Percentiles rank a stretch among this genome's conserved stretches.
phyloP scores from a whole-genome alignment of 2,797 vertebrate genomes.

The Scarus forsteni region DNA sequence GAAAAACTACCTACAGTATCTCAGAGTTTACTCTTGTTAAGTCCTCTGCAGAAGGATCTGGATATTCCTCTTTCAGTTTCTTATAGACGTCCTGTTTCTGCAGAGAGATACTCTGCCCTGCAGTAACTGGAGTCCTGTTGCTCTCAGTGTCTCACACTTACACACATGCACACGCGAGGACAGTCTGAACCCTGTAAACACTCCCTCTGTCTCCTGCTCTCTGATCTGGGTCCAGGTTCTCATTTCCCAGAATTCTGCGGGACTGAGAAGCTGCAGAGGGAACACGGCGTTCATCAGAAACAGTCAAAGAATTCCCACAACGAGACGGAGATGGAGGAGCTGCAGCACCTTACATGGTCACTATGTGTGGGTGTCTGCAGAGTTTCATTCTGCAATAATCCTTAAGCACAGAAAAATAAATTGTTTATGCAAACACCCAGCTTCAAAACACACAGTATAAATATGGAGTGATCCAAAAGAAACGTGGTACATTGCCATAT shows the following conservation, averaged over 20 bases:
- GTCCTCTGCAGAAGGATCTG: background rate
- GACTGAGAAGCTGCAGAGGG: constrained; percentile 15
- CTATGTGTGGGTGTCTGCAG: constrained; percentile 10
- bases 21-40: background rate
- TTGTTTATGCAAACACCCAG: too few relatives aligned
- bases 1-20: background rate
- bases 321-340: background rate
- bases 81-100: background rate
- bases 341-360: constrained; percentile 30
- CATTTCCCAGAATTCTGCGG: constrained; percentile 35
- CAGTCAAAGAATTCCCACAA: background rate
- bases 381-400: constrained; percentile 6
- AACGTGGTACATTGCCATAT: too few relatives aligned
- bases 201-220: background rate
- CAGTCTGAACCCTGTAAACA: constrained; percentile 21
- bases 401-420: background rate
- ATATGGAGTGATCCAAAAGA: too few relatives aligned
- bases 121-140: background rate
- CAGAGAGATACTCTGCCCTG: background rate
- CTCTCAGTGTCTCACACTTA: background rate
- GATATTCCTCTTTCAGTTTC: background rate
- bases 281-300: constrained; percentile 14
- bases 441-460: too few relatives aligned
- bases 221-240: constrained; percentile 25
- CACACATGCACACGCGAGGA: background rate